These are phyloP conservation scores for Blomia tropicalis DNA, from an alignment of 2,888 invertebrate genomes.

Conservation along the genomic window DNA sequence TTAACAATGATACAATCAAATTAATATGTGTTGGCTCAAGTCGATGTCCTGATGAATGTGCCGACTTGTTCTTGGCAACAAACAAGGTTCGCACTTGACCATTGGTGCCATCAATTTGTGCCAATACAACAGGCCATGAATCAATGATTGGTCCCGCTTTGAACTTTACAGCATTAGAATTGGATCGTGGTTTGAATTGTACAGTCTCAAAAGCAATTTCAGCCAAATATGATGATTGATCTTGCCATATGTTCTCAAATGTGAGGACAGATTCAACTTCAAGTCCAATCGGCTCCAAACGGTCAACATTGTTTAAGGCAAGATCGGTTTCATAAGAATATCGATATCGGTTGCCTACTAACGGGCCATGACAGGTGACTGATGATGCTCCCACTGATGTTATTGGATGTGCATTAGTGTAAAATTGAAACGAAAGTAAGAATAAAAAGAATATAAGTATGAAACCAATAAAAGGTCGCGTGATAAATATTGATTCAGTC, in stretches of 20 bases:
- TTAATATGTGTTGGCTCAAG: conserved; percentile 9
- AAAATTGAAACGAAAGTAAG: too few species aligned
- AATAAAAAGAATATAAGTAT: too few species aligned
- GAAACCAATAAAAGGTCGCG: too few species aligned
- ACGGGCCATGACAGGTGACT: conserved; percentile 23
- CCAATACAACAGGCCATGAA: conserved; percentile 16
- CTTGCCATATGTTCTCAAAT: conserved; percentile 25
- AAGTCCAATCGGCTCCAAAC: conserved; percentile 24
- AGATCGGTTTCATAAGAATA: conserved; percentile 21
- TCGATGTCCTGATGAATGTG: neutral
- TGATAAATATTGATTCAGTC: too few species aligned
- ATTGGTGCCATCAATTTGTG: conserved; percentile 3
- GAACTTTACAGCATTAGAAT: neutral
- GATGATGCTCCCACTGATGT: neutral
- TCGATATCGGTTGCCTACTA: conserved; percentile 14
- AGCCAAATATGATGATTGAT: conserved; percentile 12
- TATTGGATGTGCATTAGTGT: neutral
- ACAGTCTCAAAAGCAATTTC: conserved; percentile 1
- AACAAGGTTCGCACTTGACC: conserved; percentile 14
- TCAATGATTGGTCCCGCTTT: neutral
- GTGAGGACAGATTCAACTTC: conserved; percentile 7
- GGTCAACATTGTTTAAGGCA: conserved; percentile 25
- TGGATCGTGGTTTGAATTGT: conserved; percentile 18
- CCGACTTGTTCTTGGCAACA: conserved; percentile 3
- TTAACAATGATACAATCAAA: neutral